Percentiles rank a stretch among this genome's conserved stretches.
Conservation (phyloP, 2,888 invertebrate genomes). For the Buathra laborator region DNA sequence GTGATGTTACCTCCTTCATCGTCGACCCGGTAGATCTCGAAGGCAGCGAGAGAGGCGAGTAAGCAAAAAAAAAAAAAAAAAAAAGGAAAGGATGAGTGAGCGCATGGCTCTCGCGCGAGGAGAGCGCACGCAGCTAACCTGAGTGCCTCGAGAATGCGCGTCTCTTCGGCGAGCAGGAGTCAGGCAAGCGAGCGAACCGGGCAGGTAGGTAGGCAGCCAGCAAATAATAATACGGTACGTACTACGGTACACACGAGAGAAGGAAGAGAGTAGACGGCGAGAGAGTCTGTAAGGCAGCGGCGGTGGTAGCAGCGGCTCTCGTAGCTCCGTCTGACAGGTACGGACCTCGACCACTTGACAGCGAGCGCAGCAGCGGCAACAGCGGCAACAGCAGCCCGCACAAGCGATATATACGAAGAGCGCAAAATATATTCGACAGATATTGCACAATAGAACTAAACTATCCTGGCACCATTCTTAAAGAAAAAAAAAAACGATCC, state of each 20-base stretch:
- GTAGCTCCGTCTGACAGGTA: constrained; percentile 59
- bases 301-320: constrained; percentile 58
- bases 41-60: constrained; percentile 9
- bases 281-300: constrained; percentile 53
- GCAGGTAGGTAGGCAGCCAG: constrained; percentile 45
- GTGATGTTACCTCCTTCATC: constrained; percentile 23
- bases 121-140: constrained; percentile 71
- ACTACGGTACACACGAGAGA: constrained; percentile 72
- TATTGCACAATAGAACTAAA: neutral
- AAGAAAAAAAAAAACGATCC: neutral
- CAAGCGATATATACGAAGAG: constrained; percentile 10
- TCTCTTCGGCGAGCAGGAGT: constrained; percentile 62
- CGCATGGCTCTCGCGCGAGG: constrained; percentile 57
- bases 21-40: constrained; percentile 59
- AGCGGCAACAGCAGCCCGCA: neutral
- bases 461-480: neutral
- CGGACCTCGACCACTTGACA: constrained; percentile 60
- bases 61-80: constrained; percentile 42
- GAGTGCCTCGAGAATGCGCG: constrained; percentile 71
- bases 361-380: constrained; percentile 41
- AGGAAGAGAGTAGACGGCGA: constrained; percentile 65
- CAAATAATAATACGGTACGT: constrained; percentile 73
- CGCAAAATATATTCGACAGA: constrained; percentile 7
- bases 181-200: constrained; percentile 55
- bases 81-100: constrained; percentile 54